Conservation (phyloP, 2,113 vertebrate species). For the Melanocharis versteri region DNA sequence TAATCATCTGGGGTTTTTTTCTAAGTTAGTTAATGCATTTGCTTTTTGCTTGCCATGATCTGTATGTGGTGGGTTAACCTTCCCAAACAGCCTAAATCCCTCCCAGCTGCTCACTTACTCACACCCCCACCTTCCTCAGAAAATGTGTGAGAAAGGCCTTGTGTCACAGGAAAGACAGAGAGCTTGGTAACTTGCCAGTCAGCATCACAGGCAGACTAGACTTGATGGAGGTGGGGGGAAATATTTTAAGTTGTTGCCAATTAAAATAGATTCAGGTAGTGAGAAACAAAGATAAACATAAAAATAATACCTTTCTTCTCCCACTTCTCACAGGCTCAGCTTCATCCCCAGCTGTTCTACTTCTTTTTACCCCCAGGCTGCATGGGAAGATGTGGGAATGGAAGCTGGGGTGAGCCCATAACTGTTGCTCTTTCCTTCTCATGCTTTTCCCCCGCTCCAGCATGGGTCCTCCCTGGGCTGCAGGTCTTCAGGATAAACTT, state of each 20-base stretch:
- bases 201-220: not conserved
- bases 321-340: not conserved
- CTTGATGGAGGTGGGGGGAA: not conserved
- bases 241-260: not conserved
- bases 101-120: not conserved
- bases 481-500: not conserved
- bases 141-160: not conserved
- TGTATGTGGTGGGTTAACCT: not conserved
- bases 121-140: not conserved
- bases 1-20: not conserved
- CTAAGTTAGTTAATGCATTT: not conserved
- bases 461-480: not conserved
- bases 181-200: not conserved
- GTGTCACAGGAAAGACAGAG: not conserved
- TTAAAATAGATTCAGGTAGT: not conserved
- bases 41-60: not conserved
- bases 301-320: not conserved
- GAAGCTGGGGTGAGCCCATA: fast-evolving
- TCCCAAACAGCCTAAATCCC: not conserved
- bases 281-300: not conserved
- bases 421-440: not conserved
- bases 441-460: not conserved
- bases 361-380: not conserved
- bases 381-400: not conserved
- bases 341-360: not conserved